phyloP scores from a whole-genome alignment of 2,797 vertebrate genomes.

The Crenichthys baileyi region DNA sequence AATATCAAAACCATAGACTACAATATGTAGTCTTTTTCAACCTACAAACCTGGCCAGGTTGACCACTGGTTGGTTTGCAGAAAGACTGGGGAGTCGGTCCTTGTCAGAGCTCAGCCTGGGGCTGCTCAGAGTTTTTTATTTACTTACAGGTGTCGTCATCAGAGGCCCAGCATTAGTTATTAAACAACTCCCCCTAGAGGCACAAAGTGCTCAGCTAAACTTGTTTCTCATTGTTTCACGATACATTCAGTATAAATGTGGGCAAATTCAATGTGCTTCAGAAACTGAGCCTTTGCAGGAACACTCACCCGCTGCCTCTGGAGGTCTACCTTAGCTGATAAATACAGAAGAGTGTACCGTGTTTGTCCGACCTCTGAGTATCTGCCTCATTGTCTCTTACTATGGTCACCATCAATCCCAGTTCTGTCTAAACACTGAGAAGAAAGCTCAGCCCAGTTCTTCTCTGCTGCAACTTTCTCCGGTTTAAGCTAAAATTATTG shows the following conservation, averaged over 20 bases:
- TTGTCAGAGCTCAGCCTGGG: no score
- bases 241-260: not conserved
- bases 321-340: not conserved
- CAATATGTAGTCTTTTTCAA: not conserved
- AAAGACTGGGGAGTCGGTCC: no score
- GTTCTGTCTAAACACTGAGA: not conserved
- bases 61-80: not conserved
- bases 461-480: no score
- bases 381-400: not conserved
- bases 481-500: no score
- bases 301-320: not conserved
- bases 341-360: not conserved
- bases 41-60: not conserved
- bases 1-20: not conserved
- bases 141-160: not conserved
- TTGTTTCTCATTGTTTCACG: not conserved
- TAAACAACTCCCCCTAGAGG: not conserved
- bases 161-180: not conserved
- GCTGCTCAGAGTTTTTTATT: no score
- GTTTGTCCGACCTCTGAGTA: not conserved
- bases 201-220: not conserved
- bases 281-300: not conserved
- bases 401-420: not conserved
- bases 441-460: not conserved
- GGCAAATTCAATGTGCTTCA: not conserved